phyloP scores from a whole-genome alignment of 2,797 vertebrate genomes.

The Eulemur rubriventer region DNA sequence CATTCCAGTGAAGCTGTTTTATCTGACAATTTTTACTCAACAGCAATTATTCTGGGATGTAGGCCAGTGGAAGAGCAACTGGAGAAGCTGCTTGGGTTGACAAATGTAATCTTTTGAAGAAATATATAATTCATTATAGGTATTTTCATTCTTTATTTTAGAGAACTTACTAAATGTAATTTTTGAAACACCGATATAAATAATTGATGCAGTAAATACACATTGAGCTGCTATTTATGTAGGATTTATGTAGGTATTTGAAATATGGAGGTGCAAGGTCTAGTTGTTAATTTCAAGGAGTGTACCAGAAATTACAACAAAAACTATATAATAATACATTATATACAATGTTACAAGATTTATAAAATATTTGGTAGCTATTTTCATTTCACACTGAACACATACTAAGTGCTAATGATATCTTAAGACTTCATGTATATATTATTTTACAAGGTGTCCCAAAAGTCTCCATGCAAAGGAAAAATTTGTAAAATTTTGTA shows the following conservation, averaged over 20 bases:
- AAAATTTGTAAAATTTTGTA: too few relatives aligned
- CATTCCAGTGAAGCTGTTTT: not conserved
- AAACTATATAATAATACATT: not conserved
- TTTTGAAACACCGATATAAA: not conserved
- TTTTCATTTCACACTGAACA: not conserved
- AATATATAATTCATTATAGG: not conserved
- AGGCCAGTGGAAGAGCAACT: not conserved
- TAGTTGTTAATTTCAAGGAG: not conserved
- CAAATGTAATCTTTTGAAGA: not conserved
- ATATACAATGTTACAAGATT: not conserved
- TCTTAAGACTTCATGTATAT: not conserved
- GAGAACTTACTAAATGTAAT: not conserved
- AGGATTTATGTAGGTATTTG: not conserved
- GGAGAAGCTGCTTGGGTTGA: not conserved
- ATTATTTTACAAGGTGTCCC: not conserved
- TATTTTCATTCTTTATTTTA: slow-evolving; percentile 18
- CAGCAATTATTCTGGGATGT: not conserved
- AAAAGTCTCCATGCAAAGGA: too few relatives aligned
- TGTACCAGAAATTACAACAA: not conserved
- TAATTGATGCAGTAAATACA: not conserved
- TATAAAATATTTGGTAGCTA: not conserved
- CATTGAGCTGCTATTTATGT: not conserved
- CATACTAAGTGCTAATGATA: not conserved
- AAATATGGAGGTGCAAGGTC: not conserved
- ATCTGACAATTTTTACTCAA: not conserved